Conservation (phyloP, 1,140 invertebrate genomes). For the Lepidurus arcticus region DNA sequence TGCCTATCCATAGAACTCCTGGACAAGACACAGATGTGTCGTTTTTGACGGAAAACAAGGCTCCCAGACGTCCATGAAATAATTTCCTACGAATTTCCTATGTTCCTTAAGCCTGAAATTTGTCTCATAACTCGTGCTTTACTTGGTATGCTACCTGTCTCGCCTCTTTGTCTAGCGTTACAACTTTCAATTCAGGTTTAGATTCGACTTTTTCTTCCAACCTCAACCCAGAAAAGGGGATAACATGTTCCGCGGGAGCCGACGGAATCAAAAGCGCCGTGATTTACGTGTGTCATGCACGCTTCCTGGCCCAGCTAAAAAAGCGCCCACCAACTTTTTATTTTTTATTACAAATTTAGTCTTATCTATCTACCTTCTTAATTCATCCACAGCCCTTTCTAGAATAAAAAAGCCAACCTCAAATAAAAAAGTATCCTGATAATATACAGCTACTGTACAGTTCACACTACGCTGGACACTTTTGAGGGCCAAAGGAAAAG, state of each 20-base stretch:
- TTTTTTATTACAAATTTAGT: no score
- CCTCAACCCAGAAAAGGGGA: no score
- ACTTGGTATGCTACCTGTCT: not conserved
- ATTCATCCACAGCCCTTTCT: no score
- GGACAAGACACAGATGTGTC: slow-evolving; percentile 15
- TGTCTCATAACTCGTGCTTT: not conserved
- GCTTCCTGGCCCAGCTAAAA: no score
- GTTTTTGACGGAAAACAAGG: not conserved
- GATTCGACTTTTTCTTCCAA: not conserved
- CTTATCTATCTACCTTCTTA: no score
- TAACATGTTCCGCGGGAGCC: no score
- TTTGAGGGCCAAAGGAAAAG: not conserved
- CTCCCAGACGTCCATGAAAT: not conserved
- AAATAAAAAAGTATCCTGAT: not conserved
- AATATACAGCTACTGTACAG: slow-evolving; percentile 19
- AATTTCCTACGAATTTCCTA: not conserved
- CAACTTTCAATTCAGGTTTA: not conserved
- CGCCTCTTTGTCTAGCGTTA: not conserved
- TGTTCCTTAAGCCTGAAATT: not conserved
- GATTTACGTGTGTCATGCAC: no score
- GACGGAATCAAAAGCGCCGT: no score
- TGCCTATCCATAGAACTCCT: not conserved
- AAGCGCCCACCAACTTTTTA: no score
- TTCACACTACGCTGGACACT: slow-evolving; percentile 18
- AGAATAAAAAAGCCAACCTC: not conserved